A percentile compares a stretch with the other conserved stretches of the same genome.
Conservation (phyloP, 2,113 vertebrate species). For the Amphiprion percula region DNA sequence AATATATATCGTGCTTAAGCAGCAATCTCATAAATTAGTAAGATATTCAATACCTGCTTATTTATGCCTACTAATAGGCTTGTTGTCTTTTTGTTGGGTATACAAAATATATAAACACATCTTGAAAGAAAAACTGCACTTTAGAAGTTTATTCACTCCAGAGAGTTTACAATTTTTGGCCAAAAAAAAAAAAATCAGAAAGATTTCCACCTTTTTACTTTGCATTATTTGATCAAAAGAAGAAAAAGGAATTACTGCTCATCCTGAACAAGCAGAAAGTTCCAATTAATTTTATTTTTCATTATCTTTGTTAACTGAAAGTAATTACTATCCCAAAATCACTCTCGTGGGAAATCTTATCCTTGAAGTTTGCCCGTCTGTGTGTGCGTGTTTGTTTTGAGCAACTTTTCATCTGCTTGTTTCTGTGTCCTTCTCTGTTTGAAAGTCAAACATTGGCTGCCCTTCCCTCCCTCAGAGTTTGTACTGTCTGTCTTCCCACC, state of each 20-base stretch:
- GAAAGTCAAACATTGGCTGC: slow-evolving; percentile 43
- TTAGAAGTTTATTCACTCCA: neutral
- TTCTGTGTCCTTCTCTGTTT: slow-evolving; percentile 20
- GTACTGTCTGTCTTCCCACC: slow-evolving; percentile 36
- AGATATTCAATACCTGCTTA: neutral
- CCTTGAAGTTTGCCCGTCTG: slow-evolving; percentile 6
- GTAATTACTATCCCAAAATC: slow-evolving; percentile 13
- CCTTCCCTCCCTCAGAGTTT: slow-evolving; percentile 35
- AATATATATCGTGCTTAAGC: no score
- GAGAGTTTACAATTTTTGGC: no score
- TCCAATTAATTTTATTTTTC: slow-evolving; percentile 6
- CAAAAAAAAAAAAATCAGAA: no score
- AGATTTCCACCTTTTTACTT: neutral
- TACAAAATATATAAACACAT: neutral
- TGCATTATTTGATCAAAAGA: slow-evolving; percentile 17
- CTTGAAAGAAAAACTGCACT: neutral
- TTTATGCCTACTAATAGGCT: neutral
- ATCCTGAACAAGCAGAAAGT: neutral
- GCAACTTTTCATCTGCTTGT: slow-evolving; percentile 23
- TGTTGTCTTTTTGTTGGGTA: neutral
- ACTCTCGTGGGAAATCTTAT: slow-evolving; percentile 21
- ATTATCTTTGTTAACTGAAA: slow-evolving; percentile 11
- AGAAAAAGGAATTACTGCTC: neutral
- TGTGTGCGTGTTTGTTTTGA: neutral
- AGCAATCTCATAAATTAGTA: neutral